Conservation (phyloP, 1,140 invertebrate species). For the Diachasma alloeum region DNA sequence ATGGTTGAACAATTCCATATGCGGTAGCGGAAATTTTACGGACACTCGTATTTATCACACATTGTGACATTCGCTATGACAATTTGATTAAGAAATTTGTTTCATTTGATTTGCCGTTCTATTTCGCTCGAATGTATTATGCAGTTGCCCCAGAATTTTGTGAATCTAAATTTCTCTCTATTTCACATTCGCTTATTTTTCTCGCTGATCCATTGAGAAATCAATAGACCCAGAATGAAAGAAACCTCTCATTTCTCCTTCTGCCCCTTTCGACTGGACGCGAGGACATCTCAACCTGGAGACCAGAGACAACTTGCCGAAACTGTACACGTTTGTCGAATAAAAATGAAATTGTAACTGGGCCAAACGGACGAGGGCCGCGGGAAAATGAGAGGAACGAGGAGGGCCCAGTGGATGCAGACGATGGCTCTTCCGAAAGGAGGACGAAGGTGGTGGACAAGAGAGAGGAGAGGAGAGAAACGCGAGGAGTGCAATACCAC, state of each 20-base stretch:
- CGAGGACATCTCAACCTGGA: neutral
- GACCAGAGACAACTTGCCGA: constrained; percentile 8
- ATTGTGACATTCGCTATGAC: neutral
- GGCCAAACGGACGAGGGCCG: constrained; percentile 21
- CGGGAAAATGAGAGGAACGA: constrained; percentile 11
- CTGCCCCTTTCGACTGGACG: too few relatives aligned
- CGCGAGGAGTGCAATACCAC: neutral
- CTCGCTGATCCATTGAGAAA: neutral
- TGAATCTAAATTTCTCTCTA: neutral
- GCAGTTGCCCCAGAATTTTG: neutral
- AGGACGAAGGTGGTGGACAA: neutral
- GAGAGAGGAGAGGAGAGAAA: neutral
- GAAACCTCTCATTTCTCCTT: too few relatives aligned
- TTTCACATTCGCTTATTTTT: neutral
- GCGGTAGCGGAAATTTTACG: neutral
- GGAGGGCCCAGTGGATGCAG: neutral
- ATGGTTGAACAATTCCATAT: neutral
- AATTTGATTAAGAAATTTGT: neutral
- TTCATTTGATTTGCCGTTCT: neutral
- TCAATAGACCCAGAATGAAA: neutral
- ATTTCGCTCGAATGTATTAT: neutral
- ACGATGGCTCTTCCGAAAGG: neutral
- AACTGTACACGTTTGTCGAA: constrained; percentile 34
- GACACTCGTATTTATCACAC: neutral
- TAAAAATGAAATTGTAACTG: constrained; percentile 39